phyloP scores from a whole-genome alignment of 2,113 vertebrate species.

The Columba livia region DNA sequence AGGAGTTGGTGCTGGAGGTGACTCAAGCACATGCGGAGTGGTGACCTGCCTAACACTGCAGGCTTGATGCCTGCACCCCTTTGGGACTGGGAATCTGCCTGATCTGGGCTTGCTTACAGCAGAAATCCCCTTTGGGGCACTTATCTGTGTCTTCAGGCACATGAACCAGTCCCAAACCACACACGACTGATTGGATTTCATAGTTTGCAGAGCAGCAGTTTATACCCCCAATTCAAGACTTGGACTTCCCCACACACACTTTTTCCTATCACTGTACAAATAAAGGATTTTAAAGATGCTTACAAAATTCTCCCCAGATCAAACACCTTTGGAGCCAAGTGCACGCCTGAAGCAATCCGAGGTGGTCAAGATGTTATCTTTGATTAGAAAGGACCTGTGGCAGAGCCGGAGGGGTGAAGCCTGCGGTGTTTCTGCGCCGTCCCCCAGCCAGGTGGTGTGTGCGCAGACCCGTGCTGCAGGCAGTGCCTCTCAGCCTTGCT shows the following conservation, averaged over 20 bases:
- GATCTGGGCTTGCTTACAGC: neutral
- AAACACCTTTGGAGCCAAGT: neutral
- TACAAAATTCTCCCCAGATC: neutral
- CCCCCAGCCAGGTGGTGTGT: neutral
- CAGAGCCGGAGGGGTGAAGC: neutral
- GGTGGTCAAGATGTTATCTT: neutral
- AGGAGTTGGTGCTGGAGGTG: accelerated
- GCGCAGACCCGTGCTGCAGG: neutral
- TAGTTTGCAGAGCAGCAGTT: neutral
- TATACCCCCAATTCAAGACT: neutral
- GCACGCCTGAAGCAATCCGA: neutral
- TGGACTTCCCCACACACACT: neutral
- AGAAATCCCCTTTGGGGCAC: neutral
- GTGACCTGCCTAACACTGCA: neutral
- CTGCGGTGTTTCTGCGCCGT: accelerated
- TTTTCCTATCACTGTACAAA: neutral
- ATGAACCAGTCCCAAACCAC: neutral
- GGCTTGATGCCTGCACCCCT: neutral
- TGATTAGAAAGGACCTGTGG: neutral
- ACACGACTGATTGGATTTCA: accelerated
- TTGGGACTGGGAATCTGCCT: neutral
- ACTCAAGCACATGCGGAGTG: accelerated
- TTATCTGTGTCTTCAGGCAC: neutral
- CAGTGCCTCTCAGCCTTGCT: neutral
- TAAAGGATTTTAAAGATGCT: neutral